Evolutionary conservation across 2,888 invertebrate species (phyloP), one percentile per base, ranked within the genome.

Genomic region (Melanotus villosus): DNA sequence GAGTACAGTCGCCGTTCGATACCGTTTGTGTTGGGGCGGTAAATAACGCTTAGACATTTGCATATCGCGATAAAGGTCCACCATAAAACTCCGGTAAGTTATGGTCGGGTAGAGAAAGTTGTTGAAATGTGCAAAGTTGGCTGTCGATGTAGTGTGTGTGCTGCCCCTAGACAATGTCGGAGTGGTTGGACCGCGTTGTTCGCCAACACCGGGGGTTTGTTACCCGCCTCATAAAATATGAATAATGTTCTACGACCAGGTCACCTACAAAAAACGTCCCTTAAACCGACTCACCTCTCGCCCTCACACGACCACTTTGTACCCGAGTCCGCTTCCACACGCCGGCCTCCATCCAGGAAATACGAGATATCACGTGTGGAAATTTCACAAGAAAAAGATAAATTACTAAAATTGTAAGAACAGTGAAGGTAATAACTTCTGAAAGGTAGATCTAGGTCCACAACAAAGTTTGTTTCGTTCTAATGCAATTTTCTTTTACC

Each of bases 81-180:
- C 43, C 47, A 43, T 62, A 58, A 63, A 70, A 57, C 43, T 59
- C 47, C 54, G 38, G 43, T 36, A 67, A 67, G 67, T 67, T 54
- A 56, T 34, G 59, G 60, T 59, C 18, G 57, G 59, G 57, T 54
- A 52, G 26, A 19, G 43, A 64, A 71, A 73, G 73, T 72, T 71
- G 66, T 70, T 72, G 74, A 74, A 73, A 74, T 73, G 74, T 73
- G 73, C 73, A 72, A 75, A 75, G 73, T 73, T 75, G 67, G 74
- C 73, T 74, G 73, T 74, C 65, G 74, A 74, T 73, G 74, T 73
- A 71, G 71, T 67, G 50, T 65, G 75, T 71, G 72, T 65, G 60
- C 45, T 67, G 56, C 65, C 62, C 67, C 65, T 64, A 65, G 71
- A 73, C 69, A 73, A 68, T 73, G 70, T 56, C 32, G 52, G 36